phyloP scores from a whole-genome alignment of 2,888 invertebrate genomes.

The Neria commutata region DNA sequence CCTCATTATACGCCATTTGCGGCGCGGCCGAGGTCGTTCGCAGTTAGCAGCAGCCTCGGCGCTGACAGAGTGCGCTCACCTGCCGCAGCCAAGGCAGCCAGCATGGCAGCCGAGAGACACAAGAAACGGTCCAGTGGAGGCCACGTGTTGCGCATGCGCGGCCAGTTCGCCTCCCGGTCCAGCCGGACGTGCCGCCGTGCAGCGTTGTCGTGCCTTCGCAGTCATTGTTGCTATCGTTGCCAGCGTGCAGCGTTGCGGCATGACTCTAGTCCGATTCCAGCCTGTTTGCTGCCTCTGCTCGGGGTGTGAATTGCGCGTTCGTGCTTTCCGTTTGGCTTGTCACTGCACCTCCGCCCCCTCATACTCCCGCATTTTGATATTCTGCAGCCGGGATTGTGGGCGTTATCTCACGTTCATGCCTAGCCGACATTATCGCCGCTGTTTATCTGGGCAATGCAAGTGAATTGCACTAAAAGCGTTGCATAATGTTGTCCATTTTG shows the following conservation, averaged over 20 bases:
- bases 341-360: neutral
- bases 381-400: slow-evolving; percentile 43
- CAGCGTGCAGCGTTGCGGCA: slow-evolving; percentile 29
- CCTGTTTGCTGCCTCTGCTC: neutral
- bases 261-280: neutral
- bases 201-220: slow-evolving; percentile 1
- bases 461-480: slow-evolving; percentile 51
- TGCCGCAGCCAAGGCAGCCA: neutral
- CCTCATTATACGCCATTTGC: slow-evolving; percentile 33
- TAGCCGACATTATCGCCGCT: slow-evolving; percentile 54
- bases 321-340: slow-evolving; percentile 2
- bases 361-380: neutral
- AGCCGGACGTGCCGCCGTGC: slow-evolving; percentile 11
- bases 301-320: slow-evolving; percentile 9
- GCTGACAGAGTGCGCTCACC: neutral
- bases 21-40: neutral
- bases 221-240: slow-evolving; percentile 9
- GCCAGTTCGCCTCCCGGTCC: neutral
- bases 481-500: too few relatives aligned
- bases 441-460: slow-evolving; percentile 54
- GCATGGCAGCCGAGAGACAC: neutral
- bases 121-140: slow-evolving; percentile 24
- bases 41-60: neutral
- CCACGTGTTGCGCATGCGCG: slow-evolving; percentile 59
- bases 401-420: slow-evolving; percentile 57